phyloP scores from a whole-genome alignment of 2,113 vertebrate genomes.

The Picathartes gymnocephalus region DNA sequence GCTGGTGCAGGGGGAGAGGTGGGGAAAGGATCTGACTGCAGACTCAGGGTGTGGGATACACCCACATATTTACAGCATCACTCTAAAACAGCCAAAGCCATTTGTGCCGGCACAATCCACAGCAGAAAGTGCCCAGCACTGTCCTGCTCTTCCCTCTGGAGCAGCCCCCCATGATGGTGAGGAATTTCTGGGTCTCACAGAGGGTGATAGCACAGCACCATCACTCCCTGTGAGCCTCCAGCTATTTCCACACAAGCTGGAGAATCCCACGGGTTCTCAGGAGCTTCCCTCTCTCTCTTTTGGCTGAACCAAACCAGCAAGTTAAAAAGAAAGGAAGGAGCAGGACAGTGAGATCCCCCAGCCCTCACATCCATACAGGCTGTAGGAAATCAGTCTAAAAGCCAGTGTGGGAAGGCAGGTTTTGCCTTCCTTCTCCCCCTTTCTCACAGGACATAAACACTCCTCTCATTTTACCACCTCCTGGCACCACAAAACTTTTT shows the following conservation, averaged over 20 bases:
- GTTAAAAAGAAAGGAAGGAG: background rate
- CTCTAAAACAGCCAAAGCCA: background rate
- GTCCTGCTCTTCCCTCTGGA: background rate
- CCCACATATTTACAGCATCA: background rate
- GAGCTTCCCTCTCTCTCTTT: background rate
- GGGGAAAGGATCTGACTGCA: background rate
- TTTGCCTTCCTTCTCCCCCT: background rate
- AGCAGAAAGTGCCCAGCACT: background rate
- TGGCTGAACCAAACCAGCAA: background rate
- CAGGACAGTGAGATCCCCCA: background rate
- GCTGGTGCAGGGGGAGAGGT: background rate
- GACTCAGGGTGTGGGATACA: background rate
- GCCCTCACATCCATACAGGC: rapidly evolving
- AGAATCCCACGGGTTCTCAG: background rate
- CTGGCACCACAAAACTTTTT: background rate
- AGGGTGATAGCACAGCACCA: background rate
- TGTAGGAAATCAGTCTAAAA: background rate
- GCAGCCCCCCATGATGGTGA: rapidly evolving
- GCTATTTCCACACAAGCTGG: background rate
- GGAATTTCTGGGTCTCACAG: background rate
- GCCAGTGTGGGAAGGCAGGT: background rate
- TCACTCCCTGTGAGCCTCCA: rapidly evolving
- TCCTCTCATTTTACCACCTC: background rate
- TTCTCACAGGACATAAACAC: background rate
- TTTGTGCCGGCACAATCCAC: background rate